A percentile compares a stretch with the other conserved stretches of the same genome.
phyloP scores from a whole-genome alignment of 1,140 invertebrate genomes.

The Tetramorium alpestre region DNA sequence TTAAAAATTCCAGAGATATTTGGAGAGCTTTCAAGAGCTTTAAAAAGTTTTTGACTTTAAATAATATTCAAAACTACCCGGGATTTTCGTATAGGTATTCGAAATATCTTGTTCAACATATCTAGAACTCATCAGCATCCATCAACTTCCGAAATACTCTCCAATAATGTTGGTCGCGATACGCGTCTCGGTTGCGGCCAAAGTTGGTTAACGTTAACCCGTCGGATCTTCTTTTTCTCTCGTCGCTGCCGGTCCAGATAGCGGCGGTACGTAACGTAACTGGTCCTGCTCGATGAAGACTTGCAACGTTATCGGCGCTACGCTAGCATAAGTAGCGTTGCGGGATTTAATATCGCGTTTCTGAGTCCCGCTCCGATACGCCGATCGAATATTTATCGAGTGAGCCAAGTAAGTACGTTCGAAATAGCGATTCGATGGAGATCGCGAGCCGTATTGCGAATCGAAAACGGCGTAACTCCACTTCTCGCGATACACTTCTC shows the following conservation, averaged over 20 bases:
- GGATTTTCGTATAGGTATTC: neutral
- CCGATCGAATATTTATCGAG: constrained; percentile 9
- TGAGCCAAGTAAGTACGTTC: neutral
- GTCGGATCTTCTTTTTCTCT: no score
- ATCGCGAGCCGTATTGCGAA: neutral
- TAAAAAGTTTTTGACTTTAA: neutral
- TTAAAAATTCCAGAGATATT: neutral
- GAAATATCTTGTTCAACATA: neutral
- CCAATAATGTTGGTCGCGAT: constrained; percentile 5
- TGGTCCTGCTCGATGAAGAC: neutral
- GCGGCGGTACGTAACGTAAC: neutral
- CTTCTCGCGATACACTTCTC: neutral
- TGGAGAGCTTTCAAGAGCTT: neutral
- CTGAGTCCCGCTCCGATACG: neutral
- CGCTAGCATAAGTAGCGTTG: neutral
- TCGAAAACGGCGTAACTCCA: neutral
- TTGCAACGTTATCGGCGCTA: neutral
- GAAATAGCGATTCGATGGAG: neutral
- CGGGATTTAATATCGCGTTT: constrained; percentile 9
- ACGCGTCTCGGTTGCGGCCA: constrained; percentile 24
- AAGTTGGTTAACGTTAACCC: constrained; percentile 31
- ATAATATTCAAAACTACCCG: neutral
- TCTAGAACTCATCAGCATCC: neutral
- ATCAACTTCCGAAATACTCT: neutral
- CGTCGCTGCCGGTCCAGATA: neutral